Evolutionary conservation across 2,797 vertebrate species (phyloP), one percentile per base, ranked within the genome.

Genomic region (Trachops cirrhosus): DNA sequence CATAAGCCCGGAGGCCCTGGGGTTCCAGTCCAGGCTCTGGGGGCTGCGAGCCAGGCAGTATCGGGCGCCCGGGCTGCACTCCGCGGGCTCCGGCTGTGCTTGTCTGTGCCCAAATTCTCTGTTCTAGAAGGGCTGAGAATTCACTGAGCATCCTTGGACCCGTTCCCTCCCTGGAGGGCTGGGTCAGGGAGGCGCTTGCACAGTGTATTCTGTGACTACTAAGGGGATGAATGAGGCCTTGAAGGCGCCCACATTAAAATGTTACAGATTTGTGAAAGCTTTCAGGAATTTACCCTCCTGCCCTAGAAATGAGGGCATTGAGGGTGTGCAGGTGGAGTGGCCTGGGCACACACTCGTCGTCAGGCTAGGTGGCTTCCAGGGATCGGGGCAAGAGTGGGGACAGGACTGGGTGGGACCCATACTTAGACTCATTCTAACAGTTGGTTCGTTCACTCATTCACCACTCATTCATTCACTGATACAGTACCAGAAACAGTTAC

Each of bases 1-100:
- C 4, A 0, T 21, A 39, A 21, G 86, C 16, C 2, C 5, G 0
- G 14, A 21, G 12, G 9, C 6, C 8, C 29, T 0, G 8, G 14
- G 37, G 39, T 15, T 52, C 32, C 62, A 1, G 80, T 19, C n/a
- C 57, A 14, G 44, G 32, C 32, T 73, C 26, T 0, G 0, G 71
- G 5, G 0, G 50, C 32, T 21, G 59, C 26, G 2, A 4, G 15
- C 89, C 5, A 1, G 71, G 32, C 2, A 14, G 54, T 21, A 10
- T 71, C 50, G 21, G 52, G 21, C 6, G 7, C 12, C 3, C 3
- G 12, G 52, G 34, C 26, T 41, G 54, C 46, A 26, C 59, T 19
- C 37, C 5, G 15, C 8, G 41, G 44, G 37, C 54, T 74, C 78
- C 11, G n/a, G 67, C 75, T 62, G 22, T 44, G 54, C 50, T 26